Base-by-base conservation (phyloP, 2,888 invertebrate species). In the Cyclophora punctaria region DNA sequence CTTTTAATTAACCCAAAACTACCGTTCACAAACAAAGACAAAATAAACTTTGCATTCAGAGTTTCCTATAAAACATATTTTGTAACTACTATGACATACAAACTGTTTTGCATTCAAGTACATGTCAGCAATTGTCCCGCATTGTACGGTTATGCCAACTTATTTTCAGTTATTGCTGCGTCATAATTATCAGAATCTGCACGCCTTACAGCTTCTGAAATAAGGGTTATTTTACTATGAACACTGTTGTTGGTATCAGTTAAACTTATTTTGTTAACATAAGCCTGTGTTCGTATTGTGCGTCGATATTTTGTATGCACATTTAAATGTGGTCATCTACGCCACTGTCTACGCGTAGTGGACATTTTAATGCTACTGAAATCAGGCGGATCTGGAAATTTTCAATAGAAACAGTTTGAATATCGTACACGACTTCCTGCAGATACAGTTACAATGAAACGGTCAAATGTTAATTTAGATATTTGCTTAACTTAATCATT, bases 241-340 rank as follows among this genome's bases (percentile, higher is more conserved):
- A 41, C 0, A 3, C 7, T 48, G 41, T 42, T 40, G 50, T 60
- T 63, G 52, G 50, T 41, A 45, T n/a, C 35, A 49, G 62, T 54
- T 64, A 55, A 51, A 45, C 48, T 55, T 60, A 50, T 34, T 67
- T 75, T 62, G 73, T 66, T 53, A 53, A 60, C 62, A 69, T 75
- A 78, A 73, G 75, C 75, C 61, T 71, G 75, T 74, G 77, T 81
- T 80, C 75, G 75, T 74, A 78, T 83, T 83, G 80, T 82, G 77
- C 77, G 78, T 82, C 77, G 82, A 84, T 85, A 81, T 84, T 84
- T 82, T 80, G 79, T 80, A 83, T 83, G 85, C 82, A 83, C 83
- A 84, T 85, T 85, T 82, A 83, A 86, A 86, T 83, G 80, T 79
- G 81, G 77, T 82, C 84, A 83, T 81, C 75, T 80, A 74, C 73